These are phyloP conservation scores for Thamnophis elegans DNA, from an alignment of 2,797 vertebrate genomes.

Conservation along the genomic window DNA sequence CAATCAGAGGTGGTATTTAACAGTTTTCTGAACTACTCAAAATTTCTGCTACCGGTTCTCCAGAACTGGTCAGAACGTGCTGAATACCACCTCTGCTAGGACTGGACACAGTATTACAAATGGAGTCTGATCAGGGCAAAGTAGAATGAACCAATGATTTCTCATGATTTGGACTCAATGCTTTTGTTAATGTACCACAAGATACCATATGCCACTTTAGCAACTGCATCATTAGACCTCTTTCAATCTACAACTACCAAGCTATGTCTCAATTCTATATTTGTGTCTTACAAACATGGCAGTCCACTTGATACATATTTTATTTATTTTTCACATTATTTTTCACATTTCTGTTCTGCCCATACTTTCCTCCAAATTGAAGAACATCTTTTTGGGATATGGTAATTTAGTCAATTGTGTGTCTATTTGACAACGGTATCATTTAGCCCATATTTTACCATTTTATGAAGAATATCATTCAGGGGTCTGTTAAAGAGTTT, in stretches of 20 bases:
- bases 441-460: neutral
- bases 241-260: neutral
- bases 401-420: neutral
- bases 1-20: no score
- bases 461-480: neutral
- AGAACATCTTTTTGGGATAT: neutral
- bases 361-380: neutral
- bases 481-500: neutral
- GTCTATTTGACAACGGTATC: neutral
- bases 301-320: neutral
- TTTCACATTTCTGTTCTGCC: no score
- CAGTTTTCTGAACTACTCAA: no score
- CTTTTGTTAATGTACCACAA: neutral
- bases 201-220: neutral
- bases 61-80: no score
- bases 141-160: neutral
- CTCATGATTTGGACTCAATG: neutral
- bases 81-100: no score
- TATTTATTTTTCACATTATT: no score
- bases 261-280: neutral
- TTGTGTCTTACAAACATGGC: neutral
- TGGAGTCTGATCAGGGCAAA: neutral
- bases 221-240: neutral
- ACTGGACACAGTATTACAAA: neutral
- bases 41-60: no score